These are phyloP conservation scores for Epirrhoe tristata DNA, from an alignment of 2,888 invertebrate species.

Conservation along the genomic window DNA sequence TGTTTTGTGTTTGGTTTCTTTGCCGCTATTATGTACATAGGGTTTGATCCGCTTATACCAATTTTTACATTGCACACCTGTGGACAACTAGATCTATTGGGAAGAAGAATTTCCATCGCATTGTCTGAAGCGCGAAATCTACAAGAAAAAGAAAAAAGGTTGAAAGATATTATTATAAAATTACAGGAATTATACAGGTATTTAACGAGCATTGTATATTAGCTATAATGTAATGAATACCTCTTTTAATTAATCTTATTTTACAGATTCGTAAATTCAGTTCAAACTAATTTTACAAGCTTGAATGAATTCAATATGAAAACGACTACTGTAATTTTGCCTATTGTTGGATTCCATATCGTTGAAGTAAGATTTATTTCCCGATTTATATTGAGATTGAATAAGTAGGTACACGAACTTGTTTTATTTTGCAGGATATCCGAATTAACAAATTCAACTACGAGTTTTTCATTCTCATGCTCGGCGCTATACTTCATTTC, in stretches of 20 bases:
- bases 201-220: background rate
- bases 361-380: conserved; percentile 53
- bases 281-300: conserved; percentile 55
- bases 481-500: conserved; percentile 57
- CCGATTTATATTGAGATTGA: background rate
- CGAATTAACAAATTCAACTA: conserved; percentile 53
- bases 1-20: conserved; percentile 54
- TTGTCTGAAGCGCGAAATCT: conserved; percentile 47
- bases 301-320: conserved; percentile 71
- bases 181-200: conserved; percentile 64
- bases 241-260: background rate
- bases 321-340: conserved; percentile 63
- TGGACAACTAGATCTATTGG: conserved; percentile 67
- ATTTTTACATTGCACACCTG: conserved; percentile 69
- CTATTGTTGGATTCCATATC: conserved; percentile 66
- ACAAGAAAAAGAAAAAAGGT: conserved; percentile 50
- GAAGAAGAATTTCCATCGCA: conserved; percentile 53
- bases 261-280: conserved; percentile 58
- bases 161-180: conserved; percentile 61
- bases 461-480: conserved; percentile 63
- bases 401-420: no score
- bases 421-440: conserved; percentile 56
- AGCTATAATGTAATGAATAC: background rate
- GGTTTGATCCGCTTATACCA: conserved; percentile 72
- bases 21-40: conserved; percentile 56